These are phyloP conservation scores for Tolmerus cingulatus DNA, from an alignment of 2,888 invertebrate species.

Conservation along the genomic window DNA sequence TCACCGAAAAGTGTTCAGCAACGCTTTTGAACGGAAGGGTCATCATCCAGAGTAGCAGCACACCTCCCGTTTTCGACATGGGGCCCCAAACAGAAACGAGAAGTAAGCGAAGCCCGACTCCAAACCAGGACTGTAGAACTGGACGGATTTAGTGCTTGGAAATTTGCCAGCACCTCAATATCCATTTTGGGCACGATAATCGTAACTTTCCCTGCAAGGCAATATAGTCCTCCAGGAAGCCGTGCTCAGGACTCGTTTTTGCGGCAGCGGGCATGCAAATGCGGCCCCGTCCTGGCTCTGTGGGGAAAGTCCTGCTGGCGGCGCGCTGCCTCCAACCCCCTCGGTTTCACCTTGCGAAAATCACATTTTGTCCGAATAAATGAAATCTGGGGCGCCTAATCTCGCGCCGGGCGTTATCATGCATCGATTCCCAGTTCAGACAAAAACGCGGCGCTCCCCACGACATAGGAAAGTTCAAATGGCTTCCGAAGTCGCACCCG, in stretches of 20 bases:
- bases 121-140: neutral
- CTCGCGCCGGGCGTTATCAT: neutral
- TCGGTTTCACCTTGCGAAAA: neutral
- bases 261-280: neutral
- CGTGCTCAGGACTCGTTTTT: neutral
- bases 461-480: conserved; percentile 21
- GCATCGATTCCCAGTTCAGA: conserved; percentile 16
- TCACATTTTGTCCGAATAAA: conserved; percentile 2
- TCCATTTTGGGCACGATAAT: conserved; percentile 9
- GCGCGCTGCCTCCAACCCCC: neutral
- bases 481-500: neutral
- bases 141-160: neutral
- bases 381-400: conserved; percentile 14
- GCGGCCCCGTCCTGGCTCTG: neutral
- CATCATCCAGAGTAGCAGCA: neutral
- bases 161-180: conserved; percentile 23
- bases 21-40: neutral
- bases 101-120: neutral
- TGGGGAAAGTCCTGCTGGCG: neutral
- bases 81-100: neutral
- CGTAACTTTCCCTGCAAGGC: neutral
- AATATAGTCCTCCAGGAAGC: neutral
- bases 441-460: neutral
- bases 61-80: neutral
- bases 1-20: neutral